A percentile compares a stretch with the other conserved stretches of the same genome.
These are phyloP conservation scores for Sebastes variabilis DNA, from an alignment of 2,797 vertebrate genomes.

Conservation along the genomic window DNA sequence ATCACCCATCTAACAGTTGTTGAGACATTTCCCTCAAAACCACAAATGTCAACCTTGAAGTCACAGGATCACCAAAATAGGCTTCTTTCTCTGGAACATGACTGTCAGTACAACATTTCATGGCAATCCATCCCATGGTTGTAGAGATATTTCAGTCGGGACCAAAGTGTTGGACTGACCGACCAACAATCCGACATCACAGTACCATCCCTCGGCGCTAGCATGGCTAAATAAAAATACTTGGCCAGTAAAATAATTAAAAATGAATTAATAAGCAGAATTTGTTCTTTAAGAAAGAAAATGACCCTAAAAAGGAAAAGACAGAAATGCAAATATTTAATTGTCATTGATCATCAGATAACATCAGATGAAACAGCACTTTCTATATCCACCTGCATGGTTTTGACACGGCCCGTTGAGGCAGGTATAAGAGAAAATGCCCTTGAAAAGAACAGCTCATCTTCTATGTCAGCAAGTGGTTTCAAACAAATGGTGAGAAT, in stretches of 20 bases:
- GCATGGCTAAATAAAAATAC: neutral
- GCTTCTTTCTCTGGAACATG: neutral
- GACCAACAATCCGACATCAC: neutral
- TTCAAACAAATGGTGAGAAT: slow-evolving; percentile 21
- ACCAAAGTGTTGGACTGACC: neutral
- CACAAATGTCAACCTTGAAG: neutral
- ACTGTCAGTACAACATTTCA: neutral
- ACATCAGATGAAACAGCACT: neutral
- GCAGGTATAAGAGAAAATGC: neutral
- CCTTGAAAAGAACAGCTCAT: neutral
- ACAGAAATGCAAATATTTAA: neutral
- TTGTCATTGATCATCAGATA: neutral
- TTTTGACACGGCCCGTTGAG: neutral
- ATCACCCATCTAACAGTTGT: neutral
- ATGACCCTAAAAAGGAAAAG: neutral
- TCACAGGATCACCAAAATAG: neutral
- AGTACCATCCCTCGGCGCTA: neutral
- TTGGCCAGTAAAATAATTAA: neutral
- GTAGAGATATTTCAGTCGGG: neutral
- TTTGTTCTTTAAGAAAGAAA: neutral
- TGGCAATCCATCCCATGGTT: neutral
- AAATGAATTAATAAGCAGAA: neutral
- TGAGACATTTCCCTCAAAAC: neutral
- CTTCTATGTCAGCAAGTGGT: neutral
- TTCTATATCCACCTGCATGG: neutral